Percentiles rank a stretch among this genome's conserved stretches.
phyloP scores from a whole-genome alignment of 2,113 vertebrate species.

The Chaetorhynchus papuensis region DNA sequence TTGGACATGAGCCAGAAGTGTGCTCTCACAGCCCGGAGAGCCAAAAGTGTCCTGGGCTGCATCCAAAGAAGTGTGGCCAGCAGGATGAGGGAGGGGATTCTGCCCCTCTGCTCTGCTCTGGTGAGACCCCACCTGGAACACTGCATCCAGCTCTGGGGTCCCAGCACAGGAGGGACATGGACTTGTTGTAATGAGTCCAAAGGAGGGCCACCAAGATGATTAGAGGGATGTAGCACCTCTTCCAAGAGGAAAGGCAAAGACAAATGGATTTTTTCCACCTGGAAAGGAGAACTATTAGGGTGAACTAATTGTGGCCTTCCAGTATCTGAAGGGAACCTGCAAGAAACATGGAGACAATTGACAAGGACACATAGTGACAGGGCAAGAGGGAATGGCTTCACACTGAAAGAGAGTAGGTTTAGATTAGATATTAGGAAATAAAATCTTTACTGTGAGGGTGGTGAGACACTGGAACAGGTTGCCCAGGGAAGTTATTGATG shows the following conservation, averaged over 20 bases:
- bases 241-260: not conserved
- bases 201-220: not conserved
- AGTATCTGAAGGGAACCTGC: not conserved
- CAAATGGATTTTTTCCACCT: not conserved
- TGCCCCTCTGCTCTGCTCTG: not conserved
- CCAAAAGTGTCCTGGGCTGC: not conserved
- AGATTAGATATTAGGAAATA: not conserved
- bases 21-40: not conserved
- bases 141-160: not conserved
- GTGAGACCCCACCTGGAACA: not conserved
- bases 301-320: too few species aligned
- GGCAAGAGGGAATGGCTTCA: not conserved
- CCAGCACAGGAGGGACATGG: not conserved
- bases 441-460: not conserved
- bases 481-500: too few species aligned
- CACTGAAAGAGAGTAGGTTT: not conserved
- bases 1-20: not conserved
- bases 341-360: not conserved
- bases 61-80: accelerated
- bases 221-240: not conserved
- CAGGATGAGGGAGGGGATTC: not conserved
- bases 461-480: not conserved
- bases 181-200: not conserved
- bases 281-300: not conserved
- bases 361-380: not conserved